Percentiles rank a stretch among this genome's conserved stretches.
Conservation (phyloP, 2,888 invertebrate species). For the Laspeyria flexula region DNA sequence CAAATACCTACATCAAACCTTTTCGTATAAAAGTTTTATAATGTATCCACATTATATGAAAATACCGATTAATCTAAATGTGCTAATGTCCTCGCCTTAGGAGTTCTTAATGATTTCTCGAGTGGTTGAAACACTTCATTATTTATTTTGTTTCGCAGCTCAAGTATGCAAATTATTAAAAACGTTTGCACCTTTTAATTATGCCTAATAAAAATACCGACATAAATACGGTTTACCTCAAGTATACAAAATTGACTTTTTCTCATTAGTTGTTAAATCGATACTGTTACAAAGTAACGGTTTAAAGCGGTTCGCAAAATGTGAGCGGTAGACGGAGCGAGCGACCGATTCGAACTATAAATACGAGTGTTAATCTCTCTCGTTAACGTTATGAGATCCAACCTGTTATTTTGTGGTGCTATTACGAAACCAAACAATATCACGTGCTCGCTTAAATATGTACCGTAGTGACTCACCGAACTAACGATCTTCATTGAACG, state of each 20-base stretch:
- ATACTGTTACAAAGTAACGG: slow-evolving; percentile 45
- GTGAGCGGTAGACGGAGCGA: background rate
- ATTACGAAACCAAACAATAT: slow-evolving; percentile 82
- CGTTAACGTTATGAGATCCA: slow-evolving; percentile 69
- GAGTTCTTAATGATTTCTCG: too few relatives aligned
- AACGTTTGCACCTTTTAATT: background rate
- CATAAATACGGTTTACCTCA: slow-evolving; percentile 5
- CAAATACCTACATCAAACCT: too few relatives aligned
- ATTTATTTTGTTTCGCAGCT: background rate
- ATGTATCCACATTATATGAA: too few relatives aligned
- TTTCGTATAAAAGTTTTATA: too few relatives aligned
- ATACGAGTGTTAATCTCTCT: slow-evolving; percentile 66
- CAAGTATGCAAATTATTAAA: background rate
- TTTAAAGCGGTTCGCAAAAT: slow-evolving; percentile 36
- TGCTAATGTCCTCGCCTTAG: too few relatives aligned
- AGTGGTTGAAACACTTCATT: too few relatives aligned
- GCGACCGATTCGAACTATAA: slow-evolving; percentile 42
- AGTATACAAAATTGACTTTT: slow-evolving; percentile 32
- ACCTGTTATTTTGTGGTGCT: slow-evolving; percentile 75
- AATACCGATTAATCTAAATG: too few relatives aligned
- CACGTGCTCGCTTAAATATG: slow-evolving; percentile 64
- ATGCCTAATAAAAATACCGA: background rate
- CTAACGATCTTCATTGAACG: slow-evolving; percentile 76
- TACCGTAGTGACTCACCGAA: slow-evolving; percentile 62
- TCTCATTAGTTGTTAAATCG: slow-evolving; percentile 23